phyloP scores from a whole-genome alignment of 2,113 vertebrate species.

The Ochotona princeps region DNA sequence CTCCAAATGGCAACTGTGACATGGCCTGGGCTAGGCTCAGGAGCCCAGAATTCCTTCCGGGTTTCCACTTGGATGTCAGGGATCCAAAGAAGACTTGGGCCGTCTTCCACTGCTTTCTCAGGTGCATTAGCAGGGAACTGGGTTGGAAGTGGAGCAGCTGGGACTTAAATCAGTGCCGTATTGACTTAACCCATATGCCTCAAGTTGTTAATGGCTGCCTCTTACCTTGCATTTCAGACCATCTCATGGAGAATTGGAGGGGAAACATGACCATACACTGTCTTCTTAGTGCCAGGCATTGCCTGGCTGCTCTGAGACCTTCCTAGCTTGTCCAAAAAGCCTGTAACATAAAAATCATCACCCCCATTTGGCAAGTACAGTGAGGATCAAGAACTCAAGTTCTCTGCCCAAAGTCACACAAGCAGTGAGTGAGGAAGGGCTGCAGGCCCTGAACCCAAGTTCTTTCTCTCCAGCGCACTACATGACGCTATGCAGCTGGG shows the following conservation, averaged over 20 bases:
- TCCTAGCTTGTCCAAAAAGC: not conserved
- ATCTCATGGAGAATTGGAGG: not conserved
- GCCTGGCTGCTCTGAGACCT: not conserved
- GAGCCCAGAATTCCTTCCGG: no score
- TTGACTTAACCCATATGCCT: no score
- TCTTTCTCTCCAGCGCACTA: not conserved
- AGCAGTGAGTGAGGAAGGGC: not conserved
- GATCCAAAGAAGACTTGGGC: no score
- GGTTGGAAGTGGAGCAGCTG: no score
- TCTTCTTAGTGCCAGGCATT: not conserved
- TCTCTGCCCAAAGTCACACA: conserved; percentile 17
- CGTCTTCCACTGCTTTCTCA: no score
- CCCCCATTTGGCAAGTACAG: not conserved
- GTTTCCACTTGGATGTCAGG: no score
- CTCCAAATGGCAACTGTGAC: no score
- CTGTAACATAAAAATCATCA: not conserved
- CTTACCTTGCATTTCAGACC: not conserved
- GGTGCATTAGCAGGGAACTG: no score
- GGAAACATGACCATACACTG: not conserved
- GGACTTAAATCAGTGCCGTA: no score
- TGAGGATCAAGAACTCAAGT: conserved; percentile 50
- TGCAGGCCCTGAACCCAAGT: not conserved
- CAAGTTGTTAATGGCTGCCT: not conserved
- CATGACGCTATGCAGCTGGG: not conserved
- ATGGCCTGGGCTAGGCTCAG: no score